Percentiles rank a stretch among this genome's conserved stretches.
These are phyloP conservation scores for Spodoptera picta DNA, from an alignment of 2,888 invertebrate species.

Conservation along the genomic window DNA sequence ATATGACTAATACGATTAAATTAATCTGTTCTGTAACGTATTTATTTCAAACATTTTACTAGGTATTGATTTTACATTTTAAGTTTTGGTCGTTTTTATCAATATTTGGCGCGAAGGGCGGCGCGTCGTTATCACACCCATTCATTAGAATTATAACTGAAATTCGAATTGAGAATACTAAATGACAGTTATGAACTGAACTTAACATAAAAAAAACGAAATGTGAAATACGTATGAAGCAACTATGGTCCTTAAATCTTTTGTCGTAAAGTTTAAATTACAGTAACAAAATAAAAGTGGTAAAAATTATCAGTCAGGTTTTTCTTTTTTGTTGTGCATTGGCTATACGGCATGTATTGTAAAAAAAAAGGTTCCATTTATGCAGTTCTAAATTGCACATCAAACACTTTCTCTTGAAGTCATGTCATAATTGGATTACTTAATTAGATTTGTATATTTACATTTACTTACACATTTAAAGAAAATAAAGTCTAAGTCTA, in stretches of 20 bases:
- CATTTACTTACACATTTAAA: too few relatives aligned
- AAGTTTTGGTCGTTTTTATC: not conserved
- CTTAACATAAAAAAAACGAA: not conserved
- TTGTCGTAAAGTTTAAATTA: slow-evolving; percentile 3
- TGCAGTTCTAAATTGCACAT: not conserved
- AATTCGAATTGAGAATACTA: not conserved
- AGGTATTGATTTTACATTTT: slow-evolving; percentile 1
- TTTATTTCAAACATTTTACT: slow-evolving; percentile 17
- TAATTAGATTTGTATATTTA: too few relatives aligned
- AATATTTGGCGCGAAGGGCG: not conserved
- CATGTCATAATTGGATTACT: not conserved
- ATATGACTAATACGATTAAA: slow-evolving; percentile 2
- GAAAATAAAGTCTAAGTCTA: too few relatives aligned
- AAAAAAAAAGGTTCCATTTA: slow-evolving; percentile 6
- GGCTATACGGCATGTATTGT: slow-evolving; percentile 14
- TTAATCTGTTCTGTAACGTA: not conserved
- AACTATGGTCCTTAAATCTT: not conserved
- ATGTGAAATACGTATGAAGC: not conserved
- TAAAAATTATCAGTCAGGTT: not conserved
- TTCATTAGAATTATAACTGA: not conserved
- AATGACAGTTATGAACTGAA: not conserved
- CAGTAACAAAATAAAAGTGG: not conserved
- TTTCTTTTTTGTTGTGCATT: slow-evolving; percentile 6
- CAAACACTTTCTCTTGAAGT: slow-evolving; percentile 29
- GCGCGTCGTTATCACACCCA: slow-evolving; percentile 24